Percentiles rank a stretch among this genome's conserved stretches.
Conservation (phyloP, 2,113 vertebrate genomes). For the Centropus unirufus region DNA sequence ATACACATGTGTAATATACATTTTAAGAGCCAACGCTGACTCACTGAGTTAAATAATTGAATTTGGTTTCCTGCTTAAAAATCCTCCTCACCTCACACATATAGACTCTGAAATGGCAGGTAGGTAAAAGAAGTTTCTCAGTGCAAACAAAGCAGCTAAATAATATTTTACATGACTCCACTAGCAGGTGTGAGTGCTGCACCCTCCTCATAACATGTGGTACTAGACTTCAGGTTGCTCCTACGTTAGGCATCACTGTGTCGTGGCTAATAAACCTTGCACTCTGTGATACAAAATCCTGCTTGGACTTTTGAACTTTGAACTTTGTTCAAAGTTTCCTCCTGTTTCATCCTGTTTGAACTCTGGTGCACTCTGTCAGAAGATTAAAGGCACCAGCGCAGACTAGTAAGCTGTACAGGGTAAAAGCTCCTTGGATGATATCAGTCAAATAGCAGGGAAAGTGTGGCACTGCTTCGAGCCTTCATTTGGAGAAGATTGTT, state of each 20-base stretch:
- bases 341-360: too few relatives aligned
- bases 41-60: not conserved
- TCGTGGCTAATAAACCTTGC: not conserved
- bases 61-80: not conserved
- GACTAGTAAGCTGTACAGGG: not conserved
- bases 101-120: not conserved
- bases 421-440: not conserved
- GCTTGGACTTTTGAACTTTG: not conserved
- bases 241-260: not conserved
- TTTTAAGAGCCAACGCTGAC: not conserved
- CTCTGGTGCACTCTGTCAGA: not conserved
- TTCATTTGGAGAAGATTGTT: not conserved
- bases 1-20: not conserved
- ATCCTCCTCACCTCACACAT: not conserved
- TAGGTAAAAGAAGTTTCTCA: not conserved
- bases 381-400: not conserved
- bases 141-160: not conserved
- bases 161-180: not conserved
- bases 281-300: not conserved
- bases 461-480: not conserved
- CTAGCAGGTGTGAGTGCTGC: accelerated
- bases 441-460: not conserved
- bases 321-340: too few relatives aligned
- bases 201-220: too few relatives aligned
- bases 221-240: not conserved